Percentiles rank a stretch among this genome's conserved stretches.
Evolutionary conservation across 2,113 vertebrate species (phyloP).

Genomic region (Plecturocebus donacophilus): DNA sequence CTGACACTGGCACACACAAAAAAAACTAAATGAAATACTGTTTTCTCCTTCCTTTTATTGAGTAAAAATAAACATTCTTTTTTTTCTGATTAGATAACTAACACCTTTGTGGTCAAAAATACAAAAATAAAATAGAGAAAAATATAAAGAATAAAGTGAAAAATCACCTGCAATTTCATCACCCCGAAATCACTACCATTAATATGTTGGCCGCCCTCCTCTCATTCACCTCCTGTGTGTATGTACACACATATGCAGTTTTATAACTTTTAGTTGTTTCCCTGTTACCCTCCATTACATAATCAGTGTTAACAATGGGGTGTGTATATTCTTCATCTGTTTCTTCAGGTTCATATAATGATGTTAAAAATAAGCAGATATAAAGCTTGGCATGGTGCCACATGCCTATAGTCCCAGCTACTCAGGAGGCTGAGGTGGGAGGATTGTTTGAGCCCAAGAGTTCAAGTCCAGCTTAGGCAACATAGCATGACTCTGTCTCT

Average conservation of each 20-base stretch:
- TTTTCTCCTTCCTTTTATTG: constrained; percentile 1
- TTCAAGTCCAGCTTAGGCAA: background rate
- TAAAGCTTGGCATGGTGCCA: background rate
- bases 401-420: background rate
- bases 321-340: background rate
- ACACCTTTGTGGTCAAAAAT: background rate
- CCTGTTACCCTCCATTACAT: background rate
- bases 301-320: background rate
- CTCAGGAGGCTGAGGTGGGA: background rate
- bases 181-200: background rate
- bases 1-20: too few relatives aligned
- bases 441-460: background rate
- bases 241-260: background rate
- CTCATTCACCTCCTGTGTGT: background rate
- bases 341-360: constrained; percentile 9
- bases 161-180: background rate
- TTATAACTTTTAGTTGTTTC: constrained; percentile 11
- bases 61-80: background rate
- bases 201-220: background rate
- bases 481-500: background rate
- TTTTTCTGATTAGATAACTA: background rate
- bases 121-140: background rate
- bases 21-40: too few relatives aligned
- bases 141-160: constrained; percentile 11
- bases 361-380: constrained; percentile 20